Conservation (phyloP, 2,113 vertebrate species). For the Thryonomys swinderianus region DNA sequence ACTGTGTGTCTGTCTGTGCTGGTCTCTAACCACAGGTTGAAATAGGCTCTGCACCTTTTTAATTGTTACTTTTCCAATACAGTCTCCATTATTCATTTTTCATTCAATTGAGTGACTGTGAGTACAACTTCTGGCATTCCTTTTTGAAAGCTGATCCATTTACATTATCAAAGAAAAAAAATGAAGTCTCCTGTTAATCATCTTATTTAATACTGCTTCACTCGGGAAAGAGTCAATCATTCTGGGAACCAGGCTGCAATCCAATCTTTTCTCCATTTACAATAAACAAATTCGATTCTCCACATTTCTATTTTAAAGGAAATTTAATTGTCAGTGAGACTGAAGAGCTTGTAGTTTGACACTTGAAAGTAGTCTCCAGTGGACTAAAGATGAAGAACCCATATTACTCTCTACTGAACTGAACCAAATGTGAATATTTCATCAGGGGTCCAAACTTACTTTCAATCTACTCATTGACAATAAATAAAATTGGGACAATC, state of each 20-base stretch:
- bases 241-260: conserved; percentile 60
- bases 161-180: neutral
- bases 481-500: neutral
- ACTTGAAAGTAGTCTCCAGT: conserved; percentile 29
- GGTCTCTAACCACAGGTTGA: neutral
- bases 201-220: conserved; percentile 59
- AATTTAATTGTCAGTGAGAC: conserved; percentile 63
- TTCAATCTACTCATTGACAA: conserved; percentile 7
- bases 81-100: neutral
- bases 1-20: neutral
- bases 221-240: conserved; percentile 57
- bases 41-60: neutral
- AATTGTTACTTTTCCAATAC: conserved; percentile 4
- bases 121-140: neutral
- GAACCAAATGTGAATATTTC: conserved; percentile 49
- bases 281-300: conserved; percentile 71
- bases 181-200: neutral
- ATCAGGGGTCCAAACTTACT: neutral
- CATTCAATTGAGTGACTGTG: neutral
- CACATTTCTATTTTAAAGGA: conserved; percentile 65
- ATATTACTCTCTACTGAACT: conserved; percentile 48
- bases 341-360: conserved; percentile 49
- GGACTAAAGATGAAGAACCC: conserved; percentile 52
- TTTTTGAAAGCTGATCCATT: conserved; percentile 49
- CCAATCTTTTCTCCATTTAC: conserved; percentile 60